Evolutionary conservation across 2,888 invertebrate species (phyloP), one percentile per base, ranked within the genome.

Genomic region (Erebia aethiops): DNA sequence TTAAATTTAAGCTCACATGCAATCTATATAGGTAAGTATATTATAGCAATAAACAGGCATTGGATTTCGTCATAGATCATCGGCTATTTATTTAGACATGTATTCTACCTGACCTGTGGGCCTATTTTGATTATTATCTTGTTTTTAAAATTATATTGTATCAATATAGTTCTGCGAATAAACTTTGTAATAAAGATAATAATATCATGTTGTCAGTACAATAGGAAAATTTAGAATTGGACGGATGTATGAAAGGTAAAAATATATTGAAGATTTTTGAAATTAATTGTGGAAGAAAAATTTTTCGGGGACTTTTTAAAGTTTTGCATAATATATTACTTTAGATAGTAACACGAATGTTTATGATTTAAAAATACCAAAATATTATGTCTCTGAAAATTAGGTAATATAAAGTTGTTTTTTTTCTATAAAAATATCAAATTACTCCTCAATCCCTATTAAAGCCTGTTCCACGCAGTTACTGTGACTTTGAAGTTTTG

Each of bases 381-480:
- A 82, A 80, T 81, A 80, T 75, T 75, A 16, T 2, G 13, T 74
- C 66, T 71, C 74, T 70, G 69, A 70, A 10, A 11, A 75, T 75
- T 71, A 75, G 64, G 63, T 69, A 77, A 75, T 79, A 7, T 35
- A 35, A 35, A 35, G 35, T 35, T 77, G 78, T 18, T 14, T 56
- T 26, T 52, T 16, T 56, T 43, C 66, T 76, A 70, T 78, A 81
- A 77, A 81, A 79, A 80, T 78, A 79, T 77, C 58, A 77, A 80
- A 75, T 75, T 77, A 60, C 70, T 69, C 71, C 82, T 82, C 81
- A 82, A 80, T 79, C 77, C 75, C 82, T 85, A 85, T 89, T 90
- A 90, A 90, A 90, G 90, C 90, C 88, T 79, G 83, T 84, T 87
- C 90, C 90, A 85, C 81, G 89, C 89, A 87, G 75, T 84, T 81